Percentiles rank a stretch among this genome's conserved stretches.
phyloP scores from a whole-genome alignment of 2,888 invertebrate genomes.

The Blastobasis adustella region DNA sequence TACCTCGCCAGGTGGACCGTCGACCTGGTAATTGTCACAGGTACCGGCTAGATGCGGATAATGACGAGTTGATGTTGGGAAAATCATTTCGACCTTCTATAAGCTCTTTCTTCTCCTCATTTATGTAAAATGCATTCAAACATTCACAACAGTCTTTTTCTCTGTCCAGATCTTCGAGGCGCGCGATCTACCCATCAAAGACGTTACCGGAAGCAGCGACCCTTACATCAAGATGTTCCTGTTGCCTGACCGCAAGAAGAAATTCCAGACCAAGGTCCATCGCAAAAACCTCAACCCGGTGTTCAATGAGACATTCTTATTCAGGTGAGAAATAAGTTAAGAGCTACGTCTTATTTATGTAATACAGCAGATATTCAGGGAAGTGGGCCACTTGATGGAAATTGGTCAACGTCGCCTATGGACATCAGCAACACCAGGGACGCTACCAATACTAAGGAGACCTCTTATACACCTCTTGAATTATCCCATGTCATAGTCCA shows the following conservation, averaged over 20 bases:
- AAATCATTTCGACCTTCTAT: no score
- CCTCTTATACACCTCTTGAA: no score
- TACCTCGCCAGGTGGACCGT: no score
- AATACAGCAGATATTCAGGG: no score
- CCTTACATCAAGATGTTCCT: constrained; percentile 91
- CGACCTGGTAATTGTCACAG: no score
- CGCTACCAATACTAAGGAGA: no score
- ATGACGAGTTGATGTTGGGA: no score
- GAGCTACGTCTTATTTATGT: neutral
- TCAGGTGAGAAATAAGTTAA: constrained; percentile 72
- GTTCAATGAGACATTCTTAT: constrained; percentile 89
- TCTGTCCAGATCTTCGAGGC: constrained; percentile 79
- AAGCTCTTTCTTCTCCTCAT: neutral
- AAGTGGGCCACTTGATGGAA: no score
- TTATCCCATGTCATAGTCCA: no score
- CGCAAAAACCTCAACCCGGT: constrained; percentile 87
- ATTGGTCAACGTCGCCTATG: no score
- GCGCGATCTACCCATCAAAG: constrained; percentile 86
- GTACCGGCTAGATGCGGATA: no score
- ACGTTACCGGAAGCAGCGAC: constrained; percentile 89
- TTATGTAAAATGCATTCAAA: neutral
- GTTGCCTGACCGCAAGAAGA: constrained; percentile 89
- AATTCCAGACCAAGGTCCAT: constrained; percentile 89
- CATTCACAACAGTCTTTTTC: constrained; percentile 1
- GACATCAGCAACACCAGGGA: no score